Percentiles rank a stretch among this genome's conserved stretches.
phyloP scores from a whole-genome alignment of 2,113 vertebrate genomes.

The Caloenas nicobarica region DNA sequence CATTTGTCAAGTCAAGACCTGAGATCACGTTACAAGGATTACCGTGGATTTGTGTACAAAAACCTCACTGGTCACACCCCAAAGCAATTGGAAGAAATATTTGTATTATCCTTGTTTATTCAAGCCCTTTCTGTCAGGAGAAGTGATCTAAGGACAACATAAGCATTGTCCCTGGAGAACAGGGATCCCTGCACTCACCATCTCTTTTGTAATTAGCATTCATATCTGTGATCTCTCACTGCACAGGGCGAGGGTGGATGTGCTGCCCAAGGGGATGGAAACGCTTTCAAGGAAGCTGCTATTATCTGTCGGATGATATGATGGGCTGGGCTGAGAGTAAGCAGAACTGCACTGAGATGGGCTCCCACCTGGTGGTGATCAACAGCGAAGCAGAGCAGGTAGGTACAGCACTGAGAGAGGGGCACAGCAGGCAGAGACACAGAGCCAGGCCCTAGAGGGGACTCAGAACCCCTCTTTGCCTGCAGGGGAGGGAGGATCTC shows the following conservation, averaged over 20 bases:
- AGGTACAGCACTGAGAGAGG: neutral
- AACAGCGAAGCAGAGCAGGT: slow-evolving; percentile 68
- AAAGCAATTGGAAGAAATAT: neutral
- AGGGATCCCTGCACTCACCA: neutral
- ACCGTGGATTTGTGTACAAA: neutral
- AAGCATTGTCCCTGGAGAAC: neutral
- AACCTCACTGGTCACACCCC: neutral
- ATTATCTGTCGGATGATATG: slow-evolving; percentile 28
- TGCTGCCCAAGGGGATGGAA: slow-evolving; percentile 49
- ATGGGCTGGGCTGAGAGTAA: slow-evolving; percentile 3
- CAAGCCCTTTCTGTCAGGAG: neutral
- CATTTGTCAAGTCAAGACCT: no score
- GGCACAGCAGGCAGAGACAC: neutral
- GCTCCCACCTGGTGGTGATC: slow-evolving; percentile 65
- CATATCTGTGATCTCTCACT: neutral
- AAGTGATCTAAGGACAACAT: neutral
- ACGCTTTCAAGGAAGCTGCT: slow-evolving; percentile 49
- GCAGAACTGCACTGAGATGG: slow-evolving; percentile 39
- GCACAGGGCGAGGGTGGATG: neutral
- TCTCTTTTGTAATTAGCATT: neutral
- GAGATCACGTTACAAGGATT: neutral
- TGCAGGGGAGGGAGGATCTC: neutral
- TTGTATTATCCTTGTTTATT: neutral
- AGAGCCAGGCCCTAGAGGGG: neutral
- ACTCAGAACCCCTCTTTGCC: neutral